Evolutionary conservation across 1,140 invertebrate genomes (phyloP), one percentile per base, ranked within the genome.

Genomic region (Drosophila takahashii): DNA sequence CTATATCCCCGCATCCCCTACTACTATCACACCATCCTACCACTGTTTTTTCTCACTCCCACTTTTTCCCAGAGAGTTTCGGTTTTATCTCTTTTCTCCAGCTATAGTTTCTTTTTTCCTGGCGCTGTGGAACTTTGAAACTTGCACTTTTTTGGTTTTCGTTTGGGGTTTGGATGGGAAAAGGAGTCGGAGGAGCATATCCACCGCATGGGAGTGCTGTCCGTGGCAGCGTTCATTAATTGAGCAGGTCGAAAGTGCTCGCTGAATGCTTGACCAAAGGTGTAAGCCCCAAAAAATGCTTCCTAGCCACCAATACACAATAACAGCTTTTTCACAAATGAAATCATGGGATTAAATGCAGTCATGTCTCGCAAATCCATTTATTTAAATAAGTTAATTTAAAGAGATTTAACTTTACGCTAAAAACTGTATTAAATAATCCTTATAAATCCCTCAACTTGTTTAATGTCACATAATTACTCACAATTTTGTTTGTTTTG

Each of bases 111-210:
- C 41, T 18, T 50, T 57, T 44, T 57, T 51, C 36, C 44, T 18
- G 44, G 41, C 66, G 59, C 16, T 26, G 29, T 34, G 39, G 27
- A 48, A 39, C 58, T 44, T 34, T 65, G 60, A 74, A 79, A 85
- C 80, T 85, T 84, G 80, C 76, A 85, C 76, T 84, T 79, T 84
- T 79, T 84, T 84, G 71, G 36, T 29, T 51, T 44, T 22, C 27
- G 26, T 18, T 37, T 10, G 18, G 15, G 13, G 41, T 26, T 11
- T 15, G 0, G 7, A 15, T 3, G 15, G 34, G 22, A 10, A 10
- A 13, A 32, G 47, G 8, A 29, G 11, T 27, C 18, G n/a, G 53
- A 27, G 52, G 13, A 16, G 51, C 52, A 39, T 29, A 58, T 57
- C 52, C 22, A 29, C n/a, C 13, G 27, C 37, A n/a, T 58, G 41